Evolutionary conservation across 2,888 invertebrate genomes (phyloP), one percentile per base, ranked within the genome.

Genomic region (Fragum sueziense): DNA sequence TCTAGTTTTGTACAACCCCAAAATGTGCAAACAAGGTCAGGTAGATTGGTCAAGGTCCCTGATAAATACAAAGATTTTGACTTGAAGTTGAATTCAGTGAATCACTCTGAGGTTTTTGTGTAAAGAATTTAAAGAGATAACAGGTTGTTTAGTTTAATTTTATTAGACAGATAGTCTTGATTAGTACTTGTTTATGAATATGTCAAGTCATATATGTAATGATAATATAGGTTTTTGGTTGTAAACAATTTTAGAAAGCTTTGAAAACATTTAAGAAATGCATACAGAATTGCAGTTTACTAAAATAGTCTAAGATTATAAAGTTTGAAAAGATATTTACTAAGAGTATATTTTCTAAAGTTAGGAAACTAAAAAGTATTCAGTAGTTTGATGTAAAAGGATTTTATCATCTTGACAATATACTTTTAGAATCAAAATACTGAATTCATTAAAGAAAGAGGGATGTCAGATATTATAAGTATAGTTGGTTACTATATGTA

Each of bases 31-130:
- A 57, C 57, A 27, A 57, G 62, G 27, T 62, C 62, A 62, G 62
- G 62, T 34, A 62, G 62, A 62, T n/a, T 34, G 33, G 9, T 62
- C 3, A 61, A 62, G 34, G 62, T 62, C 62, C 62, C 31, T n/a
- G 62, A 62, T 34, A 62, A 62, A n/a, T 33, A 33, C 33, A 62
- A 62, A 62, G 31, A 62, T 34, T 62, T 62, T 62, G 31, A 65
- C 57, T 57, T 57, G 25, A 57, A 57, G 2, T 57, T 57, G 57
- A 57, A 57, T 27, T 57, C 57, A 57, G 57, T 57, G 57, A 57
- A 27, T 22, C 27, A 57, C 57, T 57, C 57, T 3, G 57, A 57
- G 57, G 57, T 27, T 57, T 57, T 27, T 22, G 25, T 57, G n/a
- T 57, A 57, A 22, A 57, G 27, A 25, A 25, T 57, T 57, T 27